Conservation (phyloP, 1,140 invertebrate species). For the Drosophila burlai region DNA sequence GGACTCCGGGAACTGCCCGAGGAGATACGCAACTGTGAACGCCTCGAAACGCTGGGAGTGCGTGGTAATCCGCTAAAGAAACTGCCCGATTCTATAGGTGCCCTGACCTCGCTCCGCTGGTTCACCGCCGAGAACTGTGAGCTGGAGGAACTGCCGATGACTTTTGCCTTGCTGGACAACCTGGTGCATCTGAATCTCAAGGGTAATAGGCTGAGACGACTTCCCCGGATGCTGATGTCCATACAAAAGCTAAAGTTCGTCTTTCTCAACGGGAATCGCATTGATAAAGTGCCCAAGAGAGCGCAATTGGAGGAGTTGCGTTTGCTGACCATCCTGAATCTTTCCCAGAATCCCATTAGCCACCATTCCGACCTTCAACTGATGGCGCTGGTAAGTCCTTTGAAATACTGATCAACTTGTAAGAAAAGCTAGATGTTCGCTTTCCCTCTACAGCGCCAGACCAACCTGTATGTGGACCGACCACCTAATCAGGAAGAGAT, state of each 20-base stretch:
- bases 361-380: conserved; percentile 39
- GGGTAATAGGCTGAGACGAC: conserved; percentile 86
- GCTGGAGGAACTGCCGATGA: conserved; percentile 86
- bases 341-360: conserved; percentile 86
- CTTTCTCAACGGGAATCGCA: conserved; percentile 87
- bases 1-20: conserved; percentile 87
- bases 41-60: conserved; percentile 90
- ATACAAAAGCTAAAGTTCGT: conserved; percentile 86
- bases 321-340: conserved; percentile 86
- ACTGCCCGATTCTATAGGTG: conserved; percentile 86
- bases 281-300: conserved; percentile 64
- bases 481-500: conserved; percentile 8
- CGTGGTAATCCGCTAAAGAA: conserved; percentile 87
- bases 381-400: conserved; percentile 51
- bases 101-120: conserved; percentile 87
- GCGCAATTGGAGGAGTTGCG: conserved; percentile 78
- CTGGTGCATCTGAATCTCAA: conserved; percentile 87
- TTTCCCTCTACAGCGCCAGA: conserved; percentile 40
- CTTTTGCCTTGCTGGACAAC: conserved; percentile 85
- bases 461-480: conserved; percentile 60
- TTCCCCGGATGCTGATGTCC: conserved; percentile 86
- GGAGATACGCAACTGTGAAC: conserved; percentile 89
- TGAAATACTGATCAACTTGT: background rate
- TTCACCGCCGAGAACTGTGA: conserved; percentile 87
- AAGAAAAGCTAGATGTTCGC: background rate